These are phyloP conservation scores for Drosophila rhopaloa DNA, from an alignment of 1,140 invertebrate genomes.

Conservation along the genomic window DNA sequence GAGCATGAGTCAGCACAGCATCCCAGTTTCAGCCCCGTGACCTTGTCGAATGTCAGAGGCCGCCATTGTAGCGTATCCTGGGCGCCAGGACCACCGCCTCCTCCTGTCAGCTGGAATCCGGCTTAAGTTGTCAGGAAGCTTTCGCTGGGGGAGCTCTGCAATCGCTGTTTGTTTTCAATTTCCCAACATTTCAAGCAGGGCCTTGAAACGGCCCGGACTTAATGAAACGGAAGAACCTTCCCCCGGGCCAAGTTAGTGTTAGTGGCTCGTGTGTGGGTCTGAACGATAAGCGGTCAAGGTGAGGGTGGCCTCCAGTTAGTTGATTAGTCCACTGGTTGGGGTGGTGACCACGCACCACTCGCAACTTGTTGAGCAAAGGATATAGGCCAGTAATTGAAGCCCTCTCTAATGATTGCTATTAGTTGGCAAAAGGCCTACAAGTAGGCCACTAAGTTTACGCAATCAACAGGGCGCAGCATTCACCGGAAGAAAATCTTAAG, in stretches of 20 bases:
- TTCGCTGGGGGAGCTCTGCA: constrained; percentile 17
- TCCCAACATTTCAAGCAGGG: constrained; percentile 61
- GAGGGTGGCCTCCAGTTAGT: constrained; percentile 10
- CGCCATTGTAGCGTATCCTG: constrained; percentile 32
- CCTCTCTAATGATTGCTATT: neutral
- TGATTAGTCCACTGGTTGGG: neutral
- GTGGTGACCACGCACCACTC: neutral
- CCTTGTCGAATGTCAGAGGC: constrained; percentile 73
- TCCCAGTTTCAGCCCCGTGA: constrained; percentile 36
- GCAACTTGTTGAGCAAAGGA: constrained; percentile 39
- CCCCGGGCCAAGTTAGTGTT: constrained; percentile 14
- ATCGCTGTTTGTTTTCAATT: constrained; percentile 64
- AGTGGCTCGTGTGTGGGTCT: constrained; percentile 3
- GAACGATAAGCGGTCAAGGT: constrained; percentile 53
- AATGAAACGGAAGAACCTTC: constrained; percentile 52
- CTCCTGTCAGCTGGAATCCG: constrained; percentile 60
- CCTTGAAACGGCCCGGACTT: constrained; percentile 38
- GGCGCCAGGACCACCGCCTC: constrained; percentile 16
- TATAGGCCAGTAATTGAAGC: constrained; percentile 3
- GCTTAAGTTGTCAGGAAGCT: constrained; percentile 67
- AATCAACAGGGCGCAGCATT: neutral
- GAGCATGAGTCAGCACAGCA: constrained; percentile 16
- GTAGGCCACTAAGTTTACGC: constrained; percentile 10
- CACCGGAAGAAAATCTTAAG: neutral
- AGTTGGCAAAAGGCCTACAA: neutral